These are phyloP conservation scores for Zaprionus kolodkinae DNA, from an alignment of 1,140 invertebrate genomes.

Conservation along the genomic window DNA sequence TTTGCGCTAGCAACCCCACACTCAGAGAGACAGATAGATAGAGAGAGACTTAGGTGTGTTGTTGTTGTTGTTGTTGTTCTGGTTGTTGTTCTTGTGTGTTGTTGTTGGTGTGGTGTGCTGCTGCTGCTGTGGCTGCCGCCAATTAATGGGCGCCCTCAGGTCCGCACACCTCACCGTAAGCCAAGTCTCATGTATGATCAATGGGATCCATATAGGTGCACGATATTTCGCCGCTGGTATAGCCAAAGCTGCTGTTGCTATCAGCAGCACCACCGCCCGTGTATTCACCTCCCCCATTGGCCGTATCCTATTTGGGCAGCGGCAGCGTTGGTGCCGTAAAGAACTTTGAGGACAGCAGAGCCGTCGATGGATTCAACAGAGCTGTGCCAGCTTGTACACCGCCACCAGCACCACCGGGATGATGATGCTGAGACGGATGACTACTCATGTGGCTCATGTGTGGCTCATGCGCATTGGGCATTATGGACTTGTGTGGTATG, in stretches of 20 bases:
- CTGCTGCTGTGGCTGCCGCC: neutral
- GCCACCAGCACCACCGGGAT: slow-evolving; percentile 1
- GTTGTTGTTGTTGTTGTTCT: slow-evolving; percentile 47
- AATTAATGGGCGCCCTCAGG: slow-evolving; percentile 69
- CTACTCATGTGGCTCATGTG: slow-evolving; percentile 48
- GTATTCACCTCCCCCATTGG: slow-evolving; percentile 80
- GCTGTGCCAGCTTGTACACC: slow-evolving; percentile 38
- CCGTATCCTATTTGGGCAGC: slow-evolving; percentile 84
- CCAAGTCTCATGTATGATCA: slow-evolving; percentile 83
- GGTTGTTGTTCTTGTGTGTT: slow-evolving; percentile 15
- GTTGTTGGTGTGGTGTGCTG: slow-evolving; percentile 30
- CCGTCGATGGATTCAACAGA: slow-evolving; percentile 77
- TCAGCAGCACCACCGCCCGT: slow-evolving; percentile 38
- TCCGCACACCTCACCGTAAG: slow-evolving; percentile 73
- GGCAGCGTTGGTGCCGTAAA: slow-evolving; percentile 82
- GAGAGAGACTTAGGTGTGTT: slow-evolving; percentile 71
- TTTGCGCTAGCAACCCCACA: slow-evolving; percentile 59
- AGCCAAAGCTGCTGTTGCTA: slow-evolving; percentile 63
- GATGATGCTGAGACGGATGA: slow-evolving; percentile 25
- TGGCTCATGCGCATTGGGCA: slow-evolving; percentile 66
- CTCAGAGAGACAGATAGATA: slow-evolving; percentile 51
- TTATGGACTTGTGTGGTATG: slow-evolving; percentile 83
- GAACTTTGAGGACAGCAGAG: slow-evolving; percentile 82
- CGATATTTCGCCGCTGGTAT: slow-evolving; percentile 80
- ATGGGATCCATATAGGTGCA: slow-evolving; percentile 84